Evolutionary conservation across 1,140 invertebrate species (phyloP), one percentile per base, ranked within the genome.

Genomic region (Zophobas morio): DNA sequence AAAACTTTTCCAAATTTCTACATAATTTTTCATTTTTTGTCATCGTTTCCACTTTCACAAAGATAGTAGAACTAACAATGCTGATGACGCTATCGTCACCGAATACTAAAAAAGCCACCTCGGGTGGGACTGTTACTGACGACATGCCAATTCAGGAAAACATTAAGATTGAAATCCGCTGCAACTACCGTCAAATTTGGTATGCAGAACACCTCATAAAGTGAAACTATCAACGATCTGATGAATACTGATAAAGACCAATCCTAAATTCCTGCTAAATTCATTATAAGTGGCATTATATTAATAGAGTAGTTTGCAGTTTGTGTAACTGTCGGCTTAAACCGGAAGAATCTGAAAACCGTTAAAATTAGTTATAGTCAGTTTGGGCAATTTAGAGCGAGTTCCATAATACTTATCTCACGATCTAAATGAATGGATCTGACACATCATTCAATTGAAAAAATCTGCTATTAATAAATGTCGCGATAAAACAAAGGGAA

Each of bases 171-270:
- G 20, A 20, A 20, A 46, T 46, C 42, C 3, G 8, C 8, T 46
- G 42, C 42, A 60, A 60, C 36, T 60, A 60, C 5, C 36, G 36
- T 39, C 2, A 60, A 60, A 60, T 66, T 66, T 66, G 60, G 60
- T 42, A 66, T 66, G 37, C 60, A 42, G 39, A 20, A 39, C 60
- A 42, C 37, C 37, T 60, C 36, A 66, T 8, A 66, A 66, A 66
- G 60, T 66, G 60, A 66, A 66, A 66, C 60, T 66, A 42, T 5
- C 33, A 3, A 32, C 33, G 36, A 32, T 8, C 42, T 33, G 37
- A 66, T 66, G 60, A 66, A 66, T 66, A 42, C 37, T 40, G n/a
- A 66, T 66, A 66, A 66, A 66, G 60, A 66, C 60, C 60, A 66
- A 66, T 46, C 60, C 60, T 66, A 66, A n/a, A 66, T 66, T 66